Conservation (phyloP, 2,113 vertebrate genomes). For the Ptilorrhoa leucosticta region DNA sequence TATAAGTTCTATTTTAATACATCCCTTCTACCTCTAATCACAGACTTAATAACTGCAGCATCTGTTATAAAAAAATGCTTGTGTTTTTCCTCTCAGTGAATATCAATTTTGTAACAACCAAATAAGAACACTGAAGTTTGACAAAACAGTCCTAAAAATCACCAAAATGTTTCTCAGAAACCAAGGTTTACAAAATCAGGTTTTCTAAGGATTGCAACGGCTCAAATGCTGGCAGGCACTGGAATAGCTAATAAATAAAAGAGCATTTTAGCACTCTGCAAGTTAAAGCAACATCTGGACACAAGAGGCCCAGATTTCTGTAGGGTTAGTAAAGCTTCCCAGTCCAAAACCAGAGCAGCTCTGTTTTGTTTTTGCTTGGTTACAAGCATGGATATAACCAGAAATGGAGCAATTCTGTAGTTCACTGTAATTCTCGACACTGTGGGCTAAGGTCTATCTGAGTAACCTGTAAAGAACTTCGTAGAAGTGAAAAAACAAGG, state of each 20-base stretch:
- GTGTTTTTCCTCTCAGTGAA: neutral
- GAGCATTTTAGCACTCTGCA: neutral
- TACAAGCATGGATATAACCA: neutral
- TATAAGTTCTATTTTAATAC: neutral
- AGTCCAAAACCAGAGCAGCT: slow-evolving; percentile 14
- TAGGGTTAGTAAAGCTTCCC: neutral
- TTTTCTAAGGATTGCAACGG: neutral
- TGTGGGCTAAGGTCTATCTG: neutral
- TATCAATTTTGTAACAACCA: neutral
- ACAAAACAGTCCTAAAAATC: slow-evolving; percentile 4
- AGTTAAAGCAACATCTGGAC: slow-evolving; percentile 13
- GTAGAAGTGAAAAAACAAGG: neutral
- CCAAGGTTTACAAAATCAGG: slow-evolving; percentile 13
- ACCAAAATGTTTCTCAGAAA: slow-evolving; percentile 23
- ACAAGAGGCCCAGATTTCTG: neutral
- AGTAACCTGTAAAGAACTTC: neutral
- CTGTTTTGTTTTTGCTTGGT: neutral
- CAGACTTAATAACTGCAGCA: neutral
- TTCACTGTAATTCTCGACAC: neutral
- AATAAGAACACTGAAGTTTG: neutral
- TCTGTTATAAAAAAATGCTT: neutral
- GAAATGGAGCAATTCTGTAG: neutral
- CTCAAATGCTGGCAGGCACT: neutral
- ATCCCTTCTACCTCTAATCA: neutral
- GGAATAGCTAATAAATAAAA: slow-evolving; percentile 6